Evolutionary conservation across 2,888 invertebrate species (phyloP), one percentile per base, ranked within the genome.

Genomic region (Mythimna loreyi): DNA sequence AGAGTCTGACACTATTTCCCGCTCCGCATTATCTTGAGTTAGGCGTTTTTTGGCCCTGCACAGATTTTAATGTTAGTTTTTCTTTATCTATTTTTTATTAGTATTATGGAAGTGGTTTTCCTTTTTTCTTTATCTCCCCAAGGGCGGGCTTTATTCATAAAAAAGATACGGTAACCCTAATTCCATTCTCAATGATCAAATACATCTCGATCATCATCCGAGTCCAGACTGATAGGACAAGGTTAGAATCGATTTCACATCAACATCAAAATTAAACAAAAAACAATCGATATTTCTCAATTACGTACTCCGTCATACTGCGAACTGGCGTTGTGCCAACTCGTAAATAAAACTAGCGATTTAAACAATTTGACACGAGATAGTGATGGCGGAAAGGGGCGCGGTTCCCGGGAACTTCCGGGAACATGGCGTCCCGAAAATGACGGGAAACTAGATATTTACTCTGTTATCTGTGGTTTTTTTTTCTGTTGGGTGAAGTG

Each of bases 341-440:
- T 40, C 43, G 55, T 76, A 77, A 66, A 71, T 70, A 52, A 77
- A 59, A 69, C 40, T 60, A 53, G 11, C 40, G 52, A 70, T 75
- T 80, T 52, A 45, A 66, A 59, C 82, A 78, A 78, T 84, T 81
- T 78, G 84, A 78, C 75, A 70, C 19, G 55, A 75, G 82, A 84
- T 84, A 84, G 84, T 71, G 84, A 40, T 11, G n/a, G 69, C 66
- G 75, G 67, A 49, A 73, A 50, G 33, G 52, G 45, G 40, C n/a
- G 23, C 33, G 28, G 45, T 16, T 25, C 45, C 60, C 65, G 63
- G 30, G 59, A 52, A 53, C 58, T n/a, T 64, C 62, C 71, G 68
- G 65, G 60, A 68, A 66, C 30, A 49, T 52, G 70, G 19, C 67
- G 33, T 36, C 60, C 60, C 64, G 62, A 62, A 52, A 47, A 25